A percentile compares a stretch with the other conserved stretches of the same genome.
Conservation (phyloP, 2,113 vertebrate species). For the Calonectris borealis region DNA sequence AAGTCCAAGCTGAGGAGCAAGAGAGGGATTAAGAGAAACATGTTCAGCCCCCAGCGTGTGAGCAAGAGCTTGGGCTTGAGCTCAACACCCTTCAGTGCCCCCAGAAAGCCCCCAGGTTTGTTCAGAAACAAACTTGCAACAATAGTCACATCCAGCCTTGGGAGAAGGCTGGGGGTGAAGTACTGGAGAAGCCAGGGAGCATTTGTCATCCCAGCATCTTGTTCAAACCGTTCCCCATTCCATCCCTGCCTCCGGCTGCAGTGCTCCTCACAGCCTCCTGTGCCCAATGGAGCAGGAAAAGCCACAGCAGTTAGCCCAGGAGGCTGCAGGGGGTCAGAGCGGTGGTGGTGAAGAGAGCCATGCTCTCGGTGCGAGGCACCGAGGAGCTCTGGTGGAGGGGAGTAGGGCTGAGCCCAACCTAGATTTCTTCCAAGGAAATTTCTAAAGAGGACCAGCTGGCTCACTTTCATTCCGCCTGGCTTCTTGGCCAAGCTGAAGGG, state of each 20-base stretch:
- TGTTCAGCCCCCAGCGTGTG: rapidly evolving
- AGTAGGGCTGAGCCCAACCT: not conserved
- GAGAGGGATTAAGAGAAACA: not conserved
- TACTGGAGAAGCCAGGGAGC: not conserved
- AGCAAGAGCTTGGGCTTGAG: not conserved
- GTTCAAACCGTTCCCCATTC: not conserved
- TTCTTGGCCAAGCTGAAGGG: not conserved
- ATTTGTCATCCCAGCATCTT: not conserved
- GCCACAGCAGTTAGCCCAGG: not conserved
- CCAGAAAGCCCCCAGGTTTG: not conserved
- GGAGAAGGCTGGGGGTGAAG: not conserved
- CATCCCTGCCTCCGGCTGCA: not conserved
- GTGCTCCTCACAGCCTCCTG: not conserved
- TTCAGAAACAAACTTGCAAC: not conserved
- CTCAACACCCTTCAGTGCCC: not conserved
- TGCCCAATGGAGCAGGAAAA: not conserved
- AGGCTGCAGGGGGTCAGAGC: not conserved
- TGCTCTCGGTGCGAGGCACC: rapidly evolving
- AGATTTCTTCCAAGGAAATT: not conserved
- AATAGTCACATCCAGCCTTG: not conserved
- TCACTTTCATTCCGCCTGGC: not conserved
- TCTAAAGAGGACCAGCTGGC: not conserved
- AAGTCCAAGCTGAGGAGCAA: not conserved
- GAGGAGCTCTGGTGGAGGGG: not conserved
- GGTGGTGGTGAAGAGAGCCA: not conserved